These are phyloP conservation scores for Globia sparganii DNA, from an alignment of 2,888 invertebrate genomes.

Conservation along the genomic window DNA sequence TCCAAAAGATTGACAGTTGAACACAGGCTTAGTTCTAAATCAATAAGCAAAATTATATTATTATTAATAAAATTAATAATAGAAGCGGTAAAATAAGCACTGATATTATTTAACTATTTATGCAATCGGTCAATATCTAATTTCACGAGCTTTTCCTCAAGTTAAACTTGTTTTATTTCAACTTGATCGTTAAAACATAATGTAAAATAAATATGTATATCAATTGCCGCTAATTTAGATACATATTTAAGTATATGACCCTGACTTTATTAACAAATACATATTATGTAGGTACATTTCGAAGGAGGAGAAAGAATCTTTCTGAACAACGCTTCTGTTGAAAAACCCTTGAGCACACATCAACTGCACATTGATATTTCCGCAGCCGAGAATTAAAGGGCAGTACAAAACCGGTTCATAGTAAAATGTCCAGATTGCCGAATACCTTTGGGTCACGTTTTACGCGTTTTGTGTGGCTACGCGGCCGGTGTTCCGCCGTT, in stretches of 20 bases:
- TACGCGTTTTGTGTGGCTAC: conserved; percentile 47
- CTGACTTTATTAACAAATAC: not conserved
- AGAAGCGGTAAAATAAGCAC: conserved; percentile 6
- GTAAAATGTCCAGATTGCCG: conserved; percentile 57
- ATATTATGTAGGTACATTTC: not conserved
- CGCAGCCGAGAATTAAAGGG: conserved; percentile 50
- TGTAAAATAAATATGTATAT: not conserved
- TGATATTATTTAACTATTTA: not conserved
- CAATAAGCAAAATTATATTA: no score
- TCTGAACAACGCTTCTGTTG: not conserved
- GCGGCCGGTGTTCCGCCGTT: conserved; percentile 46
- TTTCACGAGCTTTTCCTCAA: not conserved
- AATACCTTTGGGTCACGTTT: conserved; percentile 61
- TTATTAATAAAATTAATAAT: no score
- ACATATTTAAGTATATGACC: no score
- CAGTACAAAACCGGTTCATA: conserved; percentile 60
- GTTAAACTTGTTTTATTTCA: conserved; percentile 10
- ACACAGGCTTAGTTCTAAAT: no score
- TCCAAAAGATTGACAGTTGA: conserved; percentile 10
- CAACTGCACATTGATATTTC: conserved; percentile 23
- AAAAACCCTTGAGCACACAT: conserved; percentile 19
- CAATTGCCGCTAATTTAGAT: not conserved
- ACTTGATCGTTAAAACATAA: not conserved
- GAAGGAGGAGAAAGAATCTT: not conserved
- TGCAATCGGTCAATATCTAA: not conserved